phyloP scores from a whole-genome alignment of 2,888 invertebrate genomes.

The Kuschelorhynchus macadamiae region DNA sequence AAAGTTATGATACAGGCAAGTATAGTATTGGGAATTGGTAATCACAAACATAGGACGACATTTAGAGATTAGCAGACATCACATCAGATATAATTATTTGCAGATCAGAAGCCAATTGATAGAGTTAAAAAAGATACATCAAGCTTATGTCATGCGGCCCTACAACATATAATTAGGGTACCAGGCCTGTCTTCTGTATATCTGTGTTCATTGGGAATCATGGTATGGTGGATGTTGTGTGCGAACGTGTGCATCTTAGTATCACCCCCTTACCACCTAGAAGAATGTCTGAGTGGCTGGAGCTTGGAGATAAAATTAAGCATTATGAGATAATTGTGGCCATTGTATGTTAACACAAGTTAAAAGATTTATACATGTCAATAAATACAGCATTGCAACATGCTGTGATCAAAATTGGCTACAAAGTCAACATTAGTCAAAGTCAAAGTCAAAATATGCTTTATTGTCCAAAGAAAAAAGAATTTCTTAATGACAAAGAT shows the following conservation, averaged over 20 bases:
- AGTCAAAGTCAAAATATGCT: too few relatives aligned
- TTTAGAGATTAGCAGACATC: too few relatives aligned
- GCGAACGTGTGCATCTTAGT: slow-evolving; percentile 82
- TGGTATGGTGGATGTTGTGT: slow-evolving; percentile 88
- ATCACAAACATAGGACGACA: too few relatives aligned
- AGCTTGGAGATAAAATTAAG: slow-evolving; percentile 88
- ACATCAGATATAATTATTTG: slow-evolving; percentile 96
- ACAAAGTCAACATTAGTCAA: slow-evolving; percentile 87
- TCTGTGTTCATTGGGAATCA: slow-evolving; percentile 92
- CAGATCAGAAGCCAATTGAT: slow-evolving; percentile 88
- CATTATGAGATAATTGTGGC: slow-evolving; percentile 89
- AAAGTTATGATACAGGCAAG: too few relatives aligned
- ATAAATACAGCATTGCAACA: slow-evolving; percentile 96
- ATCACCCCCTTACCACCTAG: slow-evolving; percentile 76
- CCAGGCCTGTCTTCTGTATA: slow-evolving; percentile 97
- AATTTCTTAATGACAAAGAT: too few relatives aligned
- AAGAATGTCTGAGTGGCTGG: slow-evolving; percentile 90
- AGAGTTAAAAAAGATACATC: slow-evolving; percentile 94
- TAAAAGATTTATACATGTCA: slow-evolving; percentile 97
- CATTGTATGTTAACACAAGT: slow-evolving; percentile 95
- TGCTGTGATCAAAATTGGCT: slow-evolving; percentile 88
- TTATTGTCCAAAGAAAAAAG: too few relatives aligned
- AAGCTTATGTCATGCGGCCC: slow-evolving; percentile 95
- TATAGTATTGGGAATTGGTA: too few relatives aligned
- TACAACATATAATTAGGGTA: slow-evolving; percentile 87